Evolutionary conservation across 1,140 invertebrate species (phyloP).

Genomic region (Aphaenogaster rudis): DNA sequence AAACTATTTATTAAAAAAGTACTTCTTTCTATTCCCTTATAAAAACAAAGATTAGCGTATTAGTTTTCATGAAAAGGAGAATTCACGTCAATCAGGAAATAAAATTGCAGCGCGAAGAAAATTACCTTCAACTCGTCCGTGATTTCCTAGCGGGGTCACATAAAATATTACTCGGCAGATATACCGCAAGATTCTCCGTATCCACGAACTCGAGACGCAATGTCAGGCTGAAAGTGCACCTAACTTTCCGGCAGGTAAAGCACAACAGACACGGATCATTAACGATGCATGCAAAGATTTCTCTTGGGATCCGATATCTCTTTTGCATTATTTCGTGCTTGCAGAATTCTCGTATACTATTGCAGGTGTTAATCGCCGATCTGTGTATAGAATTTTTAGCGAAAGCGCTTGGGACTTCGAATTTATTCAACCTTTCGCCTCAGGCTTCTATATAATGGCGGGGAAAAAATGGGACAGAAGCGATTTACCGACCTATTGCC

Average conservation of each 20-base stretch:
- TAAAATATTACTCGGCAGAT: conserved; percentile 50
- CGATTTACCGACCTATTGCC: conserved; percentile 53
- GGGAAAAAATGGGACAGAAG: neutral
- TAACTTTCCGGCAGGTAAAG: conserved; percentile 63
- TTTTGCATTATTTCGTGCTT: conserved; percentile 48
- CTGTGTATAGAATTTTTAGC: conserved; percentile 44
- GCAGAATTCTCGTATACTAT: conserved; percentile 3
- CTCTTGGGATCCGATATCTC: conserved; percentile 62
- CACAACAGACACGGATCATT: conserved; percentile 66
- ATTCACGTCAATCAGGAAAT: conserved; percentile 18
- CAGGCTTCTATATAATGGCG: conserved; percentile 7
- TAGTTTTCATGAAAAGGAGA: conserved; percentile 28
- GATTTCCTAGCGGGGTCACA: conserved; percentile 72
- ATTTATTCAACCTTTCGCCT: conserved; percentile 31
- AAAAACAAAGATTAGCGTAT: conserved; percentile 18
- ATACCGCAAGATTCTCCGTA: conserved; percentile 62
- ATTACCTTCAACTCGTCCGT: conserved; percentile 58
- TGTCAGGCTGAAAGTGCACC: conserved; percentile 53
- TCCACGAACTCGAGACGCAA: conserved; percentile 61
- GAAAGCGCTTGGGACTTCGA: conserved; percentile 39
- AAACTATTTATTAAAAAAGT: neutral
- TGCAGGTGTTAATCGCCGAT: conserved; percentile 48
- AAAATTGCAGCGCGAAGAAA: conserved; percentile 50
- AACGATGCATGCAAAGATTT: conserved; percentile 71
- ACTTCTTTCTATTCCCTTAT: neutral